Base-by-base conservation (phyloP, 2,113 vertebrate genomes). In the Boleophthalmus pectinirostris region DNA sequence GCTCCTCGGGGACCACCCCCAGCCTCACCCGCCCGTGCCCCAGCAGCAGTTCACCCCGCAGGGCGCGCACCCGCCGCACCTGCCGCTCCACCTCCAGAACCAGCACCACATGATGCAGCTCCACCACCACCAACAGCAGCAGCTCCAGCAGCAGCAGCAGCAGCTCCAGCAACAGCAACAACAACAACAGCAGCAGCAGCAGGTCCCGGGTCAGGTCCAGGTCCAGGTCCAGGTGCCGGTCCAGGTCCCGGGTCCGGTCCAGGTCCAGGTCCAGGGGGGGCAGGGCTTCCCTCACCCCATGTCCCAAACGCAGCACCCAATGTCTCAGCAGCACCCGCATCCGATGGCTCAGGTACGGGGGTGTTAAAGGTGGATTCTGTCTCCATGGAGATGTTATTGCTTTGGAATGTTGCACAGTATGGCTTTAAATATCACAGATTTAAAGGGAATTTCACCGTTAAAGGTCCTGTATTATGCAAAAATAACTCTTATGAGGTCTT, bases 1-100 rank as follows among this genome's bases (percentile, higher is more conserved):
- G 8, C 86, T 91, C 23, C 73, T 90, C 12, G 72, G 93, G 0
- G 97, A 98, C 84, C 69, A 21, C 7, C 64, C 23, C 11, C 92
- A 84, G 9, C 85, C 64, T 46, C 64, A 47, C 64, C 38, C 43
- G 21, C 64, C 69, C 8, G 13, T 24, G 23, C 93, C 85, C 9
- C 85, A 89, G 21, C 80, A 93, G 0, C 95, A 85, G 29, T 64
- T 64, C 15, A 94, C 93, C 23, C 93, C 94, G 29, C 78, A 92
- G 0, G 93, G 91, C 49, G 94, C 94, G 69, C 94, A 94, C n/a
- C 11, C 90, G 35, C 94, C 92, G 70, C 95, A 95, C 77, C 92
- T 93, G 87, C 94, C 92, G 73, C 92, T 95, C 68, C 94, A 93
- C 24, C 95, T 92, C 1, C 94, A 90, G 2, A 93, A 90, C 2